Base-by-base conservation (phyloP, 2,888 invertebrate species). In the Drosophila fungiperda region DNA sequence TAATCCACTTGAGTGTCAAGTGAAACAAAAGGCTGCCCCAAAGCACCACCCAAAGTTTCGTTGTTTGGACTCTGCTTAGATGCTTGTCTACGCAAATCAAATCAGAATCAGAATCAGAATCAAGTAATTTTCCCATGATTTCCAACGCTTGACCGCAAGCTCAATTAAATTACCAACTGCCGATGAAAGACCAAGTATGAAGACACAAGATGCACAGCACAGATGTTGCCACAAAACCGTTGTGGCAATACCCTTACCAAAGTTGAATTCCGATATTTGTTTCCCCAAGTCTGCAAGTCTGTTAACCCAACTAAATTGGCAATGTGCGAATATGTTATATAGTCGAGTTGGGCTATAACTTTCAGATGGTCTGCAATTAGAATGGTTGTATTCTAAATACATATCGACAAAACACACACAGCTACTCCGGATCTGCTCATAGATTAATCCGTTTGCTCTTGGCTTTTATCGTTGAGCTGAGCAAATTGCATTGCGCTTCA, bases 41-140 rank as follows among this genome's bases (percentile, higher is more conserved):
- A 61, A 61, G 54, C 38, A 35, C 26, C 49, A 12, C 23, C 74
- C 52, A 54, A 38, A 55, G 12, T 65, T 36, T 23, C 23, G 45
- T 45, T 45, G 23, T 15, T 58, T 58, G 45, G 49, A 54, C 36
- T 59, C 52, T 54, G 70, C 79, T 67, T 62, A 80, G 83, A 76
- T 90, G 80, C 77, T 89, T 90, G 87, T 87, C 91, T 82, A 80
- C 74, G 76, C 91, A 90, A 91, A 91, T 91, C 90, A 91, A 90
- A 90, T 91, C 87, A 91, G 91, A 89, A 87, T 91, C 87, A 91
- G 91, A 89, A 87, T 91, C 87, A 91, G 91, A 89, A 87, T 90
- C 90, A 91, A 91, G 90, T 89, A 85, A 90, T 90, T 90, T 90
- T 29, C 61, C 76, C 81, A 90, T 91, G 92, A 91, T 91, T 85